These are phyloP conservation scores for Chiloscyllium punctatum DNA, from an alignment of 2,797 vertebrate genomes.

Conservation along the genomic window DNA sequence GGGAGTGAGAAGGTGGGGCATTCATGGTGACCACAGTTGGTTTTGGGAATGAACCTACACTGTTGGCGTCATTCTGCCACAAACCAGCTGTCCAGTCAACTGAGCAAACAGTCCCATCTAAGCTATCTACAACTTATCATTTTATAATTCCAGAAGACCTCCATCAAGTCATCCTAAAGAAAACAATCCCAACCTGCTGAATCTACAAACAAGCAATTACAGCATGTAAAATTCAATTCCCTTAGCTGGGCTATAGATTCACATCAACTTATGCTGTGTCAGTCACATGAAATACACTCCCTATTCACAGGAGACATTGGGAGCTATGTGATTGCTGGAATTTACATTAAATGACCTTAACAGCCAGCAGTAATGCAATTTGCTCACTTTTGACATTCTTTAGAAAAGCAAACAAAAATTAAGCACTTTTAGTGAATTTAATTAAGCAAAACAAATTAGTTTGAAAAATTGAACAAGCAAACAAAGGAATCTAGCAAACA, in stretches of 20 bases:
- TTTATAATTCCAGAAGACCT: not conserved
- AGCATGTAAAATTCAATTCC: not conserved
- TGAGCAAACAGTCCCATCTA: no score
- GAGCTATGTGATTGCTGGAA: not conserved
- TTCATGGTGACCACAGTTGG: no score
- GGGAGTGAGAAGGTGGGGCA: no score
- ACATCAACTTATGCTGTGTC: not conserved
- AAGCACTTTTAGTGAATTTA: not conserved
- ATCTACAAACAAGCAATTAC: not conserved
- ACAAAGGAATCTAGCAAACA: not conserved
- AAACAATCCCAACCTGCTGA: not conserved
- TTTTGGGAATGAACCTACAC: no score
- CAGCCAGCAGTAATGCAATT: not conserved
- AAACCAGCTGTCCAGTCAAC: no score
- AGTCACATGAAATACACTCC: not conserved
- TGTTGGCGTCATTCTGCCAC: no score
- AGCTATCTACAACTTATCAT: not conserved
- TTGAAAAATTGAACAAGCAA: not conserved
- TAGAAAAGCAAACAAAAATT: not conserved
- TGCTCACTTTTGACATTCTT: not conserved
- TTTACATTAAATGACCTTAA: not conserved
- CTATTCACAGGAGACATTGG: not conserved
- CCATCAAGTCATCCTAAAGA: not conserved
- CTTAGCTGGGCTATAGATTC: not conserved
- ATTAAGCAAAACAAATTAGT: not conserved